Base-by-base conservation (phyloP, 2,797 vertebrate species). In the Morus bassanus region DNA sequence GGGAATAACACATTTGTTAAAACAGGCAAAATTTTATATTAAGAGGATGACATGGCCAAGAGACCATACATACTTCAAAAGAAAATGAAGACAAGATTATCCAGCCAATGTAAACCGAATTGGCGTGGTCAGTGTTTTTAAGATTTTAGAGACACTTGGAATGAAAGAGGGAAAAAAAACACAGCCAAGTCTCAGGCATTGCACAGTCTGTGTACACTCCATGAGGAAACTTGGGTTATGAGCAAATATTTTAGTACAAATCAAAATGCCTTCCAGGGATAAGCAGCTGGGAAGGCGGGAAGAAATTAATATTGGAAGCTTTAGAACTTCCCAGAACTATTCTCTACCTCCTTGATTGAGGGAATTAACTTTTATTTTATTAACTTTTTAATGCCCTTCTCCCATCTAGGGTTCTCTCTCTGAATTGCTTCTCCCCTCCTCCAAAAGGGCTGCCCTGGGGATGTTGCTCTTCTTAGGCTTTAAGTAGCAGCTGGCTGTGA, bases 331-430 rank as follows among this genome's bases (percentile, higher is more conserved):
- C 92, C 95, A 46, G 95, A 96, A 95, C 88, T 59, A 22, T 94
- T 96, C 96, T 82, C 96, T 76, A 45, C 95, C 83, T 82, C 86
- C 95, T 96, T 94, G 97, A 98, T 70, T 96, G 97, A 97, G 94
- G 95, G 97, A 97, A 98, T 98, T 98, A 97, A 93, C 97, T 98
- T 98, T 95, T 98, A 97, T 98, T 98, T 98, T 97, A 98, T 97
- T 98, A 98, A 98, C 98, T 98, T 98, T 91, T 95, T 97, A 85
- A 96, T 98, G 97, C 98, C 98, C 97, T 98, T 96, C 93, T 77
- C 87, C 90, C 89, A 95, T 95, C 65, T 92, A 97, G 92, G 96
- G 96, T 95, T 91, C 96, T 97, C 93, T 25, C 92, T 90, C 77
- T 57, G 88, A 77, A 83, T 85, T 85, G 76, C 2, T 59, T 41